Percentiles rank a stretch among this genome's conserved stretches.
Conservation (phyloP, 2,888 invertebrate species). For the Pseudococcus longispinus region DNA sequence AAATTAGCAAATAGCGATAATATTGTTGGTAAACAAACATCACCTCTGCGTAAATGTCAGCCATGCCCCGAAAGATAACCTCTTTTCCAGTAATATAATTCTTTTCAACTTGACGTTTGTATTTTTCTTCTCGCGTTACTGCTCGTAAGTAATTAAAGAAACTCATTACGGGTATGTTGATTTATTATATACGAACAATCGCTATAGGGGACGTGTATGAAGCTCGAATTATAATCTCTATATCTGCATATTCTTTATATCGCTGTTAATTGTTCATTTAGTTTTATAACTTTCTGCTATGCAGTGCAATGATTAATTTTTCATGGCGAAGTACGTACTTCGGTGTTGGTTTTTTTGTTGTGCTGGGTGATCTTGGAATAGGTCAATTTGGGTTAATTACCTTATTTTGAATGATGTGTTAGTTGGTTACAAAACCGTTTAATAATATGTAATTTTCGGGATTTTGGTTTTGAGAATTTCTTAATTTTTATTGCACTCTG, state of each 20-base stretch:
- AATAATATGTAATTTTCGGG: too few species aligned
- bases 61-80: too few species aligned
- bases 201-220: conserved; percentile 12
- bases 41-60: too few species aligned
- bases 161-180: conserved; percentile 7
- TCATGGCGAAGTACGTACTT: neutral
- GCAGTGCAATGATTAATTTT: neutral
- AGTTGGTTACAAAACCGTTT: too few species aligned
- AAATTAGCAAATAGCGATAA: too few species aligned
- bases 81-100: neutral
- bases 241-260: neutral
- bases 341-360: neutral
- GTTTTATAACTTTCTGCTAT: neutral
- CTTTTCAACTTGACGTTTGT: neutral
- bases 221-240: neutral
- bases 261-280: neutral
- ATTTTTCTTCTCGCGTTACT: neutral
- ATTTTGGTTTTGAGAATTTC: too few species aligned
- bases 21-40: too few species aligned
- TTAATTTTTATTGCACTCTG: too few species aligned
- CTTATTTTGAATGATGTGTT: too few species aligned
- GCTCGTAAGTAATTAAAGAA: neutral
- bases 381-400: too few species aligned
- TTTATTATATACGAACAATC: conserved; percentile 8
- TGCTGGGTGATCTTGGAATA: neutral